A percentile compares a stretch with the other conserved stretches of the same genome.
Evolutionary conservation across 2,888 invertebrate genomes (phyloP).

Genomic region (Barypeithes pellucidus): DNA sequence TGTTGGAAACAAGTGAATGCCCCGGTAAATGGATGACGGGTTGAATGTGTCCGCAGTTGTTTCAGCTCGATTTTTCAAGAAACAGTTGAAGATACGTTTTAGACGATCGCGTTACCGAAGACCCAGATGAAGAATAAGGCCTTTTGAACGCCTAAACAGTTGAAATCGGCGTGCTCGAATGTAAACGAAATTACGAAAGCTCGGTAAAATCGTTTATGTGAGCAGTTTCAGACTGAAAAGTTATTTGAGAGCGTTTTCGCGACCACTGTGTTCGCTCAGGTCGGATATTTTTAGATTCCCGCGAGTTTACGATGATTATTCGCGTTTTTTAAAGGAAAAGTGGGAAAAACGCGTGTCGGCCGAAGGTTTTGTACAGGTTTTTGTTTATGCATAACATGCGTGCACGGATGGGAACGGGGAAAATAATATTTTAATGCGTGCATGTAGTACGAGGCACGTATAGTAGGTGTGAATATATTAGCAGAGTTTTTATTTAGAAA

Average conservation of each 20-base stretch:
- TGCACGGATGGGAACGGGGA: background rate
- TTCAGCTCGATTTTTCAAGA: constrained; percentile 2
- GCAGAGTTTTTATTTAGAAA: background rate
- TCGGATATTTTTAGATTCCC: constrained; percentile 48
- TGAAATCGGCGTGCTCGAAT: constrained; percentile 28
- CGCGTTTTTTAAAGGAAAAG: constrained; percentile 44
- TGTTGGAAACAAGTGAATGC: constrained; percentile 48
- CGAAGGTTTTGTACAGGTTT: constrained; percentile 20
- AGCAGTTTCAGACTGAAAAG: constrained; percentile 40
- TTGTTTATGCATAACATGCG: constrained; percentile 41
- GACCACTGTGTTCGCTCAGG: constrained; percentile 47
- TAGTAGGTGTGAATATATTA: background rate
- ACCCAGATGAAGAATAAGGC: constrained; percentile 41
- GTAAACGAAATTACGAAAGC: constrained; percentile 17
- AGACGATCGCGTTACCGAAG: constrained; percentile 40
- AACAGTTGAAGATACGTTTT: constrained; percentile 33
- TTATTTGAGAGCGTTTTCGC: constrained; percentile 48
- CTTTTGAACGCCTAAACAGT: constrained; percentile 22
- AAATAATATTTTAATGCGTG: background rate
- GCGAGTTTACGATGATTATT: constrained; percentile 38
- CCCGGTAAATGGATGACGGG: constrained; percentile 37
- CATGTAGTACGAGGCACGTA: background rate
- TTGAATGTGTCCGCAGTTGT: constrained; percentile 25
- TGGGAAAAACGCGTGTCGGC: constrained; percentile 40
- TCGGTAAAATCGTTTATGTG: constrained; percentile 36